Conservation (phyloP, 2,797 vertebrate species). For the Simalia tracyae region DNA sequence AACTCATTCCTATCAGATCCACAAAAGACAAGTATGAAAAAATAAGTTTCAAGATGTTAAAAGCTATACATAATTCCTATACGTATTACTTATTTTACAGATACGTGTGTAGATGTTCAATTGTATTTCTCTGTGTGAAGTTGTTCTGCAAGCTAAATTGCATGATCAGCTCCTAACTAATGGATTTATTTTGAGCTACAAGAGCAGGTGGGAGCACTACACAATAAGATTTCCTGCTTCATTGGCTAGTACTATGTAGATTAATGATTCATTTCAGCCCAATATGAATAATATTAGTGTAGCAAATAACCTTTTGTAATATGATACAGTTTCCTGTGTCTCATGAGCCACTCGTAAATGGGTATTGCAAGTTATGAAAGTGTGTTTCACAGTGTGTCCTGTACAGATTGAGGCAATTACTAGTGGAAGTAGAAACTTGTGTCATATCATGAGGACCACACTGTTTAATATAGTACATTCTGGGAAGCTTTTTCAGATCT, state of each 20-base stretch:
- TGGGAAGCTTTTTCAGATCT: background rate
- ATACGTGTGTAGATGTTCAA: conserved; percentile 27
- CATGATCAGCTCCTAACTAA: conserved; percentile 38
- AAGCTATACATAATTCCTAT: conserved; percentile 18
- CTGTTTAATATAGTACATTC: conserved; percentile 39
- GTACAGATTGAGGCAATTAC: conserved; percentile 55
- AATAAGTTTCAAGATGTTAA: conserved; percentile 46
- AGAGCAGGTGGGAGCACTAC: conserved; percentile 53
- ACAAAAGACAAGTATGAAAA: conserved; percentile 39
- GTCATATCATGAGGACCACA: conserved; percentile 43
- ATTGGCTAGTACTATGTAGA: conserved; percentile 64
- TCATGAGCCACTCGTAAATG: conserved; percentile 61
- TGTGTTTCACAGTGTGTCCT: conserved; percentile 37
- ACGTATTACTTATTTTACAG: conserved; percentile 23
- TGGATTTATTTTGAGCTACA: conserved; percentile 68
- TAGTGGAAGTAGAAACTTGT: conserved; percentile 56
- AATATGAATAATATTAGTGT: conserved; percentile 71
- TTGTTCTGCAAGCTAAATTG: conserved; percentile 54
- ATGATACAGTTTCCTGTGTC: conserved; percentile 59
- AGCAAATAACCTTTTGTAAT: conserved; percentile 63
- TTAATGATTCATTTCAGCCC: conserved; percentile 67
- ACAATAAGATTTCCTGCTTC: conserved; percentile 70
- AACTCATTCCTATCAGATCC: conserved; percentile 25
- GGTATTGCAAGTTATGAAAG: conserved; percentile 48
- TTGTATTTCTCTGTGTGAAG: conserved; percentile 45